These are phyloP conservation scores for Pangasianodon hypophthalmus DNA, from an alignment of 2,113 vertebrate genomes.

Conservation along the genomic window DNA sequence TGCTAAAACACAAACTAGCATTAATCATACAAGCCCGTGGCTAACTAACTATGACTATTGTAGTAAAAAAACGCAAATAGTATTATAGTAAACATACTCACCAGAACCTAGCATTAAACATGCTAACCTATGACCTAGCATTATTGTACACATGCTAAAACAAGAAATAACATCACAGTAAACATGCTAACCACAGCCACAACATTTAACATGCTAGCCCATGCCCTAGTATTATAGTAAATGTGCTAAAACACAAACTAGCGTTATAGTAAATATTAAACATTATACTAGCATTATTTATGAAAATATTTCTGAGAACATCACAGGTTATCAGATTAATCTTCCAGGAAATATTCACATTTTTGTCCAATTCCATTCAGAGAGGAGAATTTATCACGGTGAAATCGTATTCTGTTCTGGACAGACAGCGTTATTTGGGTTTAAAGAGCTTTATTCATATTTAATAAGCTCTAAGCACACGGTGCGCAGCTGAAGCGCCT, in stretches of 20 bases:
- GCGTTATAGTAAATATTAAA: neutral
- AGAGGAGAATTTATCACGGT: neutral
- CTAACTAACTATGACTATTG: neutral
- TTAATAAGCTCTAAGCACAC: slow-evolving; percentile 25
- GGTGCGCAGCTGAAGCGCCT: neutral
- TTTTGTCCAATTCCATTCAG: neutral
- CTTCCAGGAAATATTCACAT: neutral
- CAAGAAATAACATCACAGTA: neutral
- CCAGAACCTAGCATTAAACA: neutral
- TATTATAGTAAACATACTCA: neutral
- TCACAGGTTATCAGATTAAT: neutral
- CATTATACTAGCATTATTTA: neutral
- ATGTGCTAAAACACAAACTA: neutral
- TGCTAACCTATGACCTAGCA: neutral
- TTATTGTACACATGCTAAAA: neutral
- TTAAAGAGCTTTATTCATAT: slow-evolving; percentile 22
- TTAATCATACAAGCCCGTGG: neutral
- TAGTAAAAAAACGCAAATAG: neutral
- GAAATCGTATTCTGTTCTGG: neutral
- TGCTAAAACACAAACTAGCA: neutral
- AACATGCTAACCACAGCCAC: neutral
- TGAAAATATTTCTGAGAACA: neutral
- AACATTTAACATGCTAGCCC: neutral
- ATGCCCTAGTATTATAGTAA: too few species aligned
- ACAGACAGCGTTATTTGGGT: slow-evolving; percentile 17